Evolutionary conservation across 2,797 vertebrate genomes (phyloP).

Genomic region (Octomys mimax): DNA sequence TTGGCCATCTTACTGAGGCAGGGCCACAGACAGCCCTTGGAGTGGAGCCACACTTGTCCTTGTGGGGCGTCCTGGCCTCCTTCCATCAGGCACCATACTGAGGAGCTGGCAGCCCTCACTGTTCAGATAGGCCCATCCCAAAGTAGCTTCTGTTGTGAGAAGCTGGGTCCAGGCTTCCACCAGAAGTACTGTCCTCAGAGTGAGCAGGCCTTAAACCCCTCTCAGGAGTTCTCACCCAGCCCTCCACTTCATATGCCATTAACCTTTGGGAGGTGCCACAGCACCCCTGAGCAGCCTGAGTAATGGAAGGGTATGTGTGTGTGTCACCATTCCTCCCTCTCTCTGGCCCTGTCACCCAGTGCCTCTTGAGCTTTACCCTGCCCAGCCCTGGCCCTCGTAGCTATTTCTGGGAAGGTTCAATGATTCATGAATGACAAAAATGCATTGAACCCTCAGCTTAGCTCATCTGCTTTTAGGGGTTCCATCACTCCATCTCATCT

Average conservation of each 20-base stretch:
- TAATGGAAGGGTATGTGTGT: background rate
- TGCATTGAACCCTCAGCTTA: background rate
- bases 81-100: background rate
- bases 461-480: background rate
- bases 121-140: background rate
- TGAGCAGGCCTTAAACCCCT: background rate
- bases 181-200: background rate
- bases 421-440: background rate
- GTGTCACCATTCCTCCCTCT: background rate
- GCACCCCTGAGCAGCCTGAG: background rate
- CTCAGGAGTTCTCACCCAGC: background rate
- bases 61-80: background rate
- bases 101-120: background rate
- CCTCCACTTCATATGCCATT: background rate
- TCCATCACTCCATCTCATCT: background rate
- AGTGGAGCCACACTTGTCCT: background rate
- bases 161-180: background rate
- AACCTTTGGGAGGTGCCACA: background rate
- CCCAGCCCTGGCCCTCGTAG: background rate
- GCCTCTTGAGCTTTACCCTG: no score
- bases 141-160: background rate
- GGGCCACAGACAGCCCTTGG: background rate
- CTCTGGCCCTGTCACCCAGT: background rate
- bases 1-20: background rate
- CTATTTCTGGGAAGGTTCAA: background rate